A percentile compares a stretch with the other conserved stretches of the same genome.
phyloP scores from a whole-genome alignment of 2,113 vertebrate species.

The Pseudopodoces humilis region DNA sequence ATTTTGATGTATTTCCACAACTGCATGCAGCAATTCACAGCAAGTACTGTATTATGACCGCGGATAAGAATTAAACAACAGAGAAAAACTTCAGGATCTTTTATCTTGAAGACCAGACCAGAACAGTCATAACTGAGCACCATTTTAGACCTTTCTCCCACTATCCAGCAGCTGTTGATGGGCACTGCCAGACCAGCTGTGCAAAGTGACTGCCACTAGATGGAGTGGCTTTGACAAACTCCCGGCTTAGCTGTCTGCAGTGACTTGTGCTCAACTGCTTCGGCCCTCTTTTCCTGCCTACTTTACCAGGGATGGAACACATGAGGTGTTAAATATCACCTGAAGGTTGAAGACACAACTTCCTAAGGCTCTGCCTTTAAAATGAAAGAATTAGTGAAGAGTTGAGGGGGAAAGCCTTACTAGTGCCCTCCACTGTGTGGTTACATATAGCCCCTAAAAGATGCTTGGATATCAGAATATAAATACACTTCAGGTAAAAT shows the following conservation, averaged over 20 bases:
- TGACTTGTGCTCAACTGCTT: neutral
- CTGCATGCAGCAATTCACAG: neutral
- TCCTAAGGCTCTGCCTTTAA: neutral
- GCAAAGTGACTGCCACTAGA: slow-evolving; percentile 66
- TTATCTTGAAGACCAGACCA: neutral
- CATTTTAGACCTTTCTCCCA: neutral
- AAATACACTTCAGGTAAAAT: neutral
- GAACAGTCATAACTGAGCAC: neutral
- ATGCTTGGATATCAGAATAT: neutral
- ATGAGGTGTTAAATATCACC: neutral
- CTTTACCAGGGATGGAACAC: neutral
- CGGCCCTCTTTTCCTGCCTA: neutral
- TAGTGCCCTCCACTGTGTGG: neutral
- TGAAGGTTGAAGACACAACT: neutral
- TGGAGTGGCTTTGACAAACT: slow-evolving; percentile 62
- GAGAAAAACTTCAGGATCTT: neutral
- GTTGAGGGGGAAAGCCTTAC: neutral
- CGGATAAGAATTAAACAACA: neutral
- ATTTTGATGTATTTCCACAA: neutral
- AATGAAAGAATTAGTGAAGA: slow-evolving; percentile 2
- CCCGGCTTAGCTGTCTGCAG: neutral
- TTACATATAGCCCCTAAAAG: neutral
- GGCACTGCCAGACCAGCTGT: slow-evolving; percentile 22
- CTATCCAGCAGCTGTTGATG: neutral
- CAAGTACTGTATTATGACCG: neutral